Conservation (phyloP, 2,888 invertebrate species). For the Cepaea hortensis region DNA sequence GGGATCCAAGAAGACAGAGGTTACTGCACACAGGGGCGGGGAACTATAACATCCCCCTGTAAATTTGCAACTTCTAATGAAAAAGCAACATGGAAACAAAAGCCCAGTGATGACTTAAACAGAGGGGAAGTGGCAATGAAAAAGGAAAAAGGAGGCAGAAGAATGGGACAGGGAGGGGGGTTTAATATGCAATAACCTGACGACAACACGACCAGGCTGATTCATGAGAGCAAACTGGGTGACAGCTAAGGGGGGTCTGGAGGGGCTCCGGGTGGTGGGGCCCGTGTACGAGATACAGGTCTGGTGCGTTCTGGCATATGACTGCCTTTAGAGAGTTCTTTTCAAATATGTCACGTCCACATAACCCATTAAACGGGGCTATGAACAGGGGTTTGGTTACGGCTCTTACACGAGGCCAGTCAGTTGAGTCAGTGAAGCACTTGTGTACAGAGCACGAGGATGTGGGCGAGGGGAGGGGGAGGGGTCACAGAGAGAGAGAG, state of each 20-base stretch:
- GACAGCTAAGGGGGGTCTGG: not conserved
- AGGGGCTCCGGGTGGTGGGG: not conserved
- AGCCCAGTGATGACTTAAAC: not conserved
- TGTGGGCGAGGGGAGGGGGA: not conserved
- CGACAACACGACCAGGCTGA: not conserved
- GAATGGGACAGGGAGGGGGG: not conserved
- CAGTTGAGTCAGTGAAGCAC: not conserved
- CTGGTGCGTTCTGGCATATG: not conserved
- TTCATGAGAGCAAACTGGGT: not conserved
- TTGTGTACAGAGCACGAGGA: not conserved
- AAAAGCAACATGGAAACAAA: not conserved
- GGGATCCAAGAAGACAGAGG: no score
- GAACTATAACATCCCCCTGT: not conserved
- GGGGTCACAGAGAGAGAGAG: not conserved
- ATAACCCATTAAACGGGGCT: conserved; percentile 1
- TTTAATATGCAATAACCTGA: not conserved
- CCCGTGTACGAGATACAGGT: not conserved
- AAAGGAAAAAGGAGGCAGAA: not conserved
- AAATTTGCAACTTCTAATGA: not conserved
- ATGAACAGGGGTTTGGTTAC: conserved; percentile 1
- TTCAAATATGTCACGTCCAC: not conserved
- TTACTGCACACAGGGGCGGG: not conserved
- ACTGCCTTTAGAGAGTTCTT: not conserved
- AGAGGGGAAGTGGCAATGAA: not conserved
- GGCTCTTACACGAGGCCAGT: not conserved